Percentiles rank a stretch among this genome's conserved stretches.
These are phyloP conservation scores for Sinocyclocheilus anshuiensis DNA, from an alignment of 2,113 vertebrate genomes.

Conservation along the genomic window DNA sequence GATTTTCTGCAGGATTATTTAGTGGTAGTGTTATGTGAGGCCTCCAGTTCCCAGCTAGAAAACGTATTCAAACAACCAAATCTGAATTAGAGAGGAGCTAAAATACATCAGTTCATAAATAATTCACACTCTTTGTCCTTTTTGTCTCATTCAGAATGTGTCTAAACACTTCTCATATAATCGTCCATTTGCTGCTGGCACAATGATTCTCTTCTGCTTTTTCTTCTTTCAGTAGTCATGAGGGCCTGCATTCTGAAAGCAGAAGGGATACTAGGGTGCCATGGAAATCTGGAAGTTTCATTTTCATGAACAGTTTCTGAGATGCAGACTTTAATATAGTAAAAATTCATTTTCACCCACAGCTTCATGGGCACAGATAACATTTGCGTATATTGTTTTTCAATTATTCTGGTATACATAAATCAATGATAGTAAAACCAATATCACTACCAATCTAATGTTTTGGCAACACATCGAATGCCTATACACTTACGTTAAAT, in stretches of 20 bases:
- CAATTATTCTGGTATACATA: neutral
- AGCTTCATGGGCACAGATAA: neutral
- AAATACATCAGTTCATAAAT: neutral
- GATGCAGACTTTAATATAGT: neutral
- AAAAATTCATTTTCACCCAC: neutral
- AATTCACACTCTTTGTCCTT: neutral
- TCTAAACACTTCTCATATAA: neutral
- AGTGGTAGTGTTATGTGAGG: neutral
- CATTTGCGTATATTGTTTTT: neutral
- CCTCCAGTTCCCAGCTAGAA: neutral
- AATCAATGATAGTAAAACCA: neutral
- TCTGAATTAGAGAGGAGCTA: neutral
- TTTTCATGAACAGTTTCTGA: neutral
- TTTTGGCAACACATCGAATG: neutral
- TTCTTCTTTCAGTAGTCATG: slow-evolving; percentile 1
- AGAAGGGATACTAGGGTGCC: neutral
- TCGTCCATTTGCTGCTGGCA: neutral
- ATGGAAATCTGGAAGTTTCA: neutral
- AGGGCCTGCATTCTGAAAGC: neutral
- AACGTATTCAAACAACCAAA: neutral
- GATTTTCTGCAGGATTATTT: neutral
- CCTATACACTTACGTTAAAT: neutral
- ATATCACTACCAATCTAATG: neutral
- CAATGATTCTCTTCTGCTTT: neutral
- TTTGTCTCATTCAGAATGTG: neutral